Percentiles rank a stretch among this genome's conserved stretches.
Conservation (phyloP, 2,797 vertebrate species). For the Sebastes alutus region DNA sequence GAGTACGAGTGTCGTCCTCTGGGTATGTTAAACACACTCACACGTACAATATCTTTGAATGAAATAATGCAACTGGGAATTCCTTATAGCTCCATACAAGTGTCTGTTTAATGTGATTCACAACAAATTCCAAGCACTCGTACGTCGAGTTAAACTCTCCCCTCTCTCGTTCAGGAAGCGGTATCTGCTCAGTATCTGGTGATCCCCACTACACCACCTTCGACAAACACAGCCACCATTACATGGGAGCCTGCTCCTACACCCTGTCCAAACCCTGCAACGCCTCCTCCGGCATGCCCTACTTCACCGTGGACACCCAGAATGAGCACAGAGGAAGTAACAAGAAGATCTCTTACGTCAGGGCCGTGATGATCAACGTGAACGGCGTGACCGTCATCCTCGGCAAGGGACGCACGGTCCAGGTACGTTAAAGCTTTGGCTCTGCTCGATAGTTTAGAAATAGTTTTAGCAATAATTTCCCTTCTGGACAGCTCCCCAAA, state of each 20-base stretch:
- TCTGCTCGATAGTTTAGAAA: too few species aligned
- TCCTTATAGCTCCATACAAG: too few species aligned
- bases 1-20: conserved; percentile 79
- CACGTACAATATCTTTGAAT: neutral
- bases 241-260: conserved; percentile 92
- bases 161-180: conserved; percentile 57
- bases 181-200: conserved; percentile 87
- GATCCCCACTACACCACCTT: conserved; percentile 91
- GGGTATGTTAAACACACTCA: conserved; percentile 57
- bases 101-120: neutral
- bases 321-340: conserved; percentile 88
- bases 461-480: neutral
- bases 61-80: neutral
- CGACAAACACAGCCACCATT: conserved; percentile 85
- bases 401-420: conserved; percentile 84
- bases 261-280: conserved; percentile 85
- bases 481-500: accelerated
- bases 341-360: conserved; percentile 87
- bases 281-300: conserved; percentile 70
- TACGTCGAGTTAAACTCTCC: neutral
- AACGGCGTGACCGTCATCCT: conserved; percentile 76
- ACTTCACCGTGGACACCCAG: conserved; percentile 86
- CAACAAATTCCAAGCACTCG: neutral
- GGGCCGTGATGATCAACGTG: conserved; percentile 83
- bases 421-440: conserved; percentile 73